Conservation (phyloP, 1,140 invertebrate species). For the Anastrepha obliqua region DNA sequence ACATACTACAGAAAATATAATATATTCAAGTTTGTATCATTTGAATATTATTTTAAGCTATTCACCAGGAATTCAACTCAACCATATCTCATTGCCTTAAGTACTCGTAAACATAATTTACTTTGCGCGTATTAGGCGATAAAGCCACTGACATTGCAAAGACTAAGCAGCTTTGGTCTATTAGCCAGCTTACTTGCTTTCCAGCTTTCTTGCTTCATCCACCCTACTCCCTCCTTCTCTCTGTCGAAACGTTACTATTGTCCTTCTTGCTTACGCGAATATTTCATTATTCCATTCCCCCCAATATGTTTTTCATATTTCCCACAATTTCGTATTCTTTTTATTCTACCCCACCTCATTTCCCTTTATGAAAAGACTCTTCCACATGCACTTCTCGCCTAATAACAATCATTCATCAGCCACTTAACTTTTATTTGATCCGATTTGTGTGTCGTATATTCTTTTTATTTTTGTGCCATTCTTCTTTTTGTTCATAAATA, state of each 20-base stretch:
- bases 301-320: background rate
- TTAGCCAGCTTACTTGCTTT: conserved; percentile 9
- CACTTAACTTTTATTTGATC: conserved; percentile 52
- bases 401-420: conserved; percentile 48
- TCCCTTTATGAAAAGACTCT: background rate
- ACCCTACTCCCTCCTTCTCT: background rate
- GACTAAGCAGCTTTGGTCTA: conserved; percentile 39
- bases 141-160: background rate
- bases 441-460: conserved; percentile 29
- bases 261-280: background rate
- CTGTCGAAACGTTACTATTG: background rate
- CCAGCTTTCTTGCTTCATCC: background rate
- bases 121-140: no score
- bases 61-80: no score
- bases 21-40: no score
- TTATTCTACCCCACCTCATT: no score
- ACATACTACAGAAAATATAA: no score
- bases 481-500: background rate
- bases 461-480: background rate
- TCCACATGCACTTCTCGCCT: background rate
- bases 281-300: background rate
- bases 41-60: no score
- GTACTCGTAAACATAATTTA: no score
- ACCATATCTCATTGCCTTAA: no score
- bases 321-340: background rate